Evolutionary conservation across 64 coral and sea anemone species (phyloP), one percentile per base, ranked within the genome.

Genomic region (Platygyra sinensis): DNA sequence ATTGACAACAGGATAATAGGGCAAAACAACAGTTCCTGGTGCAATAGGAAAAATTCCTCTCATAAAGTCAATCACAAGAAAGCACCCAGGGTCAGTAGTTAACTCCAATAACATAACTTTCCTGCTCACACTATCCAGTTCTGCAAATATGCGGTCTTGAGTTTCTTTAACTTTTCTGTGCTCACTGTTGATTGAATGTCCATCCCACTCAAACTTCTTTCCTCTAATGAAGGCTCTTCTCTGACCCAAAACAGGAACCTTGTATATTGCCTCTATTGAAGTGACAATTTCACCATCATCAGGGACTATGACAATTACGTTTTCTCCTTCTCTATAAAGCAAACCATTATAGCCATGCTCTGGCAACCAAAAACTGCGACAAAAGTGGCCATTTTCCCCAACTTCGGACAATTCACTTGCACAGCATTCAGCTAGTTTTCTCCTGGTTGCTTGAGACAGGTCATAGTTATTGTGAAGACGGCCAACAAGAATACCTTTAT

Each of bases 1-100:
- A 86, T 86, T 91, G 42, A 59, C 73, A 19, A 91, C 89, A 77
- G 89, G 89, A 82, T 83, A 91, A 75, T 91, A 91, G 32, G 80
- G 89, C 60, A 91, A 57, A 75, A 91, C 80, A 76, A 91, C 89
- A 62, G 52, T 91, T 51, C 59, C 55, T 38, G 30, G 15, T 62
- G 67, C 32, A 62, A 91, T 73, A 4, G 80, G 89, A 77, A 91
- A 91, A 50, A 91, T n/a, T 74, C 80, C 76, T 62, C 89, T 91
- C 77, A 80, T 80, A 80, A 80, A 80, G 77, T 80, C 55, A 80
- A 80, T 60, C 2, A 80, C 77, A 80, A 80, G n/a, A 80, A 80
- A 80, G 25, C 52, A 30, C 11, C 54, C 77, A 62, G 54, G 81
- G 25, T 74, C 89, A 80, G 19, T 52, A 64, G 33, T 31, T 46